Conservation (phyloP, 2,888 invertebrate species). For the Perizoma flavofasciatum region DNA sequence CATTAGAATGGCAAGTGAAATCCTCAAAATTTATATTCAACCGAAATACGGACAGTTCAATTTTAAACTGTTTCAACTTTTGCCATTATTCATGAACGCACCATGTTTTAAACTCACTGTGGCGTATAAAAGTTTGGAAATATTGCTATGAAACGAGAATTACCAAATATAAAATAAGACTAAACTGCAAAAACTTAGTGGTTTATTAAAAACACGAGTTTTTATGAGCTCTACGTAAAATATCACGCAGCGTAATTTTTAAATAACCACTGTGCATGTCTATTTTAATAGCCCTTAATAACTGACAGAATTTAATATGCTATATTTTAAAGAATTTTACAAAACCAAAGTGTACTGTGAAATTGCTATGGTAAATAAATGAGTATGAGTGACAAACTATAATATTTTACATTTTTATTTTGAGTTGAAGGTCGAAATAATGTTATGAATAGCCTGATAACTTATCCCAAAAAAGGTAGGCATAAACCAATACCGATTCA, state of each 20-base stretch:
- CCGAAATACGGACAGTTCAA: conserved; percentile 65
- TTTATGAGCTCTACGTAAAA: no score
- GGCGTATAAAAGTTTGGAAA: conserved; percentile 55
- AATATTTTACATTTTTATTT: background rate
- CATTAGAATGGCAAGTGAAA: conserved; percentile 51
- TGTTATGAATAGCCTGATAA: background rate
- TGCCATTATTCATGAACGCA: conserved; percentile 65
- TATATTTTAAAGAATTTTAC: no score
- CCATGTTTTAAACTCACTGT: conserved; percentile 61
- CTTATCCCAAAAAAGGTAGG: conserved; percentile 11
- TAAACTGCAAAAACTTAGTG: no score
- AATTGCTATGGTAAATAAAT: no score
- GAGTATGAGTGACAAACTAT: no score
- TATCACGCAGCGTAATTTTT: no score
- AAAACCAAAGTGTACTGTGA: no score
- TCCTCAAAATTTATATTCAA: conserved; percentile 67
- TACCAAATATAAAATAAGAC: conserved; percentile 13
- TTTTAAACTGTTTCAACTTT: conserved; percentile 75
- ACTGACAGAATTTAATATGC: no score
- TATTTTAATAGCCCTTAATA: no score
- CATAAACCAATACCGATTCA: conserved; percentile 22
- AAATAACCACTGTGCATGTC: no score
- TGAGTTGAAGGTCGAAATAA: no score
- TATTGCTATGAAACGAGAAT: conserved; percentile 25
- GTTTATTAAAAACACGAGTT: no score